Conservation (phyloP, 2,797 vertebrate genomes). For the Neosilurus mollespiculum region DNA sequence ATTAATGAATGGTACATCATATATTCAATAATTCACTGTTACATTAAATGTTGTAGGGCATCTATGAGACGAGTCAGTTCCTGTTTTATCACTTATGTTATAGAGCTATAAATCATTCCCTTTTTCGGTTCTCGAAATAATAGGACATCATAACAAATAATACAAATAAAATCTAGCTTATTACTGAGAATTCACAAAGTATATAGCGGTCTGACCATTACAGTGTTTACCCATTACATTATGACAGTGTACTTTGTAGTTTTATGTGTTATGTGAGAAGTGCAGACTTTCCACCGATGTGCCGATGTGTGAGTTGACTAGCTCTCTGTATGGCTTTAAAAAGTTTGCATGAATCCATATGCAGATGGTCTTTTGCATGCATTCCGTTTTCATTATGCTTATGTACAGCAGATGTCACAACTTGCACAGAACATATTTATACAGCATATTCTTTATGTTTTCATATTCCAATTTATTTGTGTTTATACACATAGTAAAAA, state of each 20-base stretch:
- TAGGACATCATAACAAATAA: neutral
- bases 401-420: neutral
- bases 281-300: neutral
- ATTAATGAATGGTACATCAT: neutral
- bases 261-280: neutral
- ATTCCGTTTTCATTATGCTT: neutral
- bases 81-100: neutral
- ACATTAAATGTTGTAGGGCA: neutral
- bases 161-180: neutral
- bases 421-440: neutral
- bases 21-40: neutral
- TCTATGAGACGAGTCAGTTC: neutral
- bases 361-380: neutral
- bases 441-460: neutral
- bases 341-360: neutral
- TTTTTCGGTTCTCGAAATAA: neutral
- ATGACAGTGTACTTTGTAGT: neutral
- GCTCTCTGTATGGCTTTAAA: constrained; percentile 4
- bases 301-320: neutral
- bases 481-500: neutral
- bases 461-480: neutral
- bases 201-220: neutral
- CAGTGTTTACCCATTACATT: too few species aligned
- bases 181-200: neutral
- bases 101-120: neutral